Conservation (phyloP, 2,113 vertebrate genomes). For the Equus przewalskii region DNA sequence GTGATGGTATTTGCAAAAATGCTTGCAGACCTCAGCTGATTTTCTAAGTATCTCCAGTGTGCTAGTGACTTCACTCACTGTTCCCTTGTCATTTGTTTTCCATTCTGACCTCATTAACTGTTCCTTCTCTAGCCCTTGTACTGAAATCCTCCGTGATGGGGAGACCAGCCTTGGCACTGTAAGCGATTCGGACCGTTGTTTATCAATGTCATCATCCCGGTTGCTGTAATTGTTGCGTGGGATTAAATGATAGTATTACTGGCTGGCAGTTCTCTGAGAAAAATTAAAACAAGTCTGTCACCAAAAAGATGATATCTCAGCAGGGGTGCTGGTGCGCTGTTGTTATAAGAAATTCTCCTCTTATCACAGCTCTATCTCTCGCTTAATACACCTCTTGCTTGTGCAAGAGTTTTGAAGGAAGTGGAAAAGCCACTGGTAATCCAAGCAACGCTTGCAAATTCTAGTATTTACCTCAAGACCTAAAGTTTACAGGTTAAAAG, state of each 20-base stretch:
- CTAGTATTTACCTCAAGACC: background rate
- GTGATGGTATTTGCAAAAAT: constrained; percentile 41
- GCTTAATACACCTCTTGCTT: background rate
- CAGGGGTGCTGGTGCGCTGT: background rate
- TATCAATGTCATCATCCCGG: constrained; percentile 45
- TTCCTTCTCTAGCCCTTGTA: background rate
- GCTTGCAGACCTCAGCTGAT: background rate
- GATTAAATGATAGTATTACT: constrained; percentile 20
- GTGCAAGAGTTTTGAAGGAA: background rate
- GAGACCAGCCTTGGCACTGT: background rate
- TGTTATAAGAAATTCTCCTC: constrained; percentile 44
- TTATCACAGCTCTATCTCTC: constrained; percentile 15
- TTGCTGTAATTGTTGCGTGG: constrained; percentile 55
- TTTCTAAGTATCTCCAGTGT: constrained; percentile 42
- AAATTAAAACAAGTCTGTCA: constrained; percentile 63
- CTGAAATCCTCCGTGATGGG: constrained; percentile 27
- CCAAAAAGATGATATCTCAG: constrained; percentile 49
- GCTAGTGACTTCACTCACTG: background rate
- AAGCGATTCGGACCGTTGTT: background rate
- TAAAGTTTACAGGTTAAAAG: background rate
- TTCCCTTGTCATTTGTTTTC: constrained; percentile 2
- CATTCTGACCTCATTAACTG: constrained; percentile 40
- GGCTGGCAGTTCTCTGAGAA: constrained; percentile 46
- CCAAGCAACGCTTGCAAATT: constrained; percentile 41
- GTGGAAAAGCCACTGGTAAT: background rate